These are phyloP conservation scores for Notarius quadriscutis DNA, from an alignment of 2,113 vertebrate species.

Conservation along the genomic window DNA sequence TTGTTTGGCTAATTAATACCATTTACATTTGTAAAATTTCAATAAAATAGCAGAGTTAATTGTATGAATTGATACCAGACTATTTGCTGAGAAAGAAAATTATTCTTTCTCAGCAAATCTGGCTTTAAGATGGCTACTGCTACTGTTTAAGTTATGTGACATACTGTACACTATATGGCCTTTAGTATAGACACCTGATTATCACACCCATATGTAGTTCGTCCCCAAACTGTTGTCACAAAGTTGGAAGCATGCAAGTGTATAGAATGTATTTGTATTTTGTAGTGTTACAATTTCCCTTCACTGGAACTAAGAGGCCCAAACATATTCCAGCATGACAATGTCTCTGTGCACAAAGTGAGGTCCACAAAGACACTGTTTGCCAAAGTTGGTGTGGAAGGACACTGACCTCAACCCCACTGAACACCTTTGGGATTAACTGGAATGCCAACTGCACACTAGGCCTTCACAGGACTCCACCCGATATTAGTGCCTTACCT, in stretches of 20 bases:
- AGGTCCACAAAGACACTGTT: neutral
- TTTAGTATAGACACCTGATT: neutral
- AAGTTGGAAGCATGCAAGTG: neutral
- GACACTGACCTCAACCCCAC: neutral
- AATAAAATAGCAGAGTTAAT: too few species aligned
- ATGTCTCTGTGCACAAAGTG: neutral
- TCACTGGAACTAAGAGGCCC: neutral
- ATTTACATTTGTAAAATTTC: too few species aligned
- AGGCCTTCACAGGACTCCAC: too few species aligned
- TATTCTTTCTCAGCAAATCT: neutral
- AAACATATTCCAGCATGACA: neutral
- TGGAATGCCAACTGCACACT: neutral
- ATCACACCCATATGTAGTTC: neutral
- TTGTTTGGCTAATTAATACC: too few species aligned
- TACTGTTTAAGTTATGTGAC: neutral
- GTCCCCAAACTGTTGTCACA: neutral
- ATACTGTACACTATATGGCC: neutral
- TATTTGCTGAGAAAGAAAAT: too few species aligned
- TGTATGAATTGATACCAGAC: too few species aligned
- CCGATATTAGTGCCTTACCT: neutral
- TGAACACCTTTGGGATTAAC: neutral
- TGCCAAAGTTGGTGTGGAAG: neutral
- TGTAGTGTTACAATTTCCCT: neutral
- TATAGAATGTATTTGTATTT: too few species aligned
- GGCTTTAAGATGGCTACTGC: neutral